A percentile compares a stretch with the other conserved stretches of the same genome.
These are phyloP conservation scores for Mesorhabditis sp. DNA, from an alignment of 2,888 invertebrate genomes.

Conservation along the genomic window DNA sequence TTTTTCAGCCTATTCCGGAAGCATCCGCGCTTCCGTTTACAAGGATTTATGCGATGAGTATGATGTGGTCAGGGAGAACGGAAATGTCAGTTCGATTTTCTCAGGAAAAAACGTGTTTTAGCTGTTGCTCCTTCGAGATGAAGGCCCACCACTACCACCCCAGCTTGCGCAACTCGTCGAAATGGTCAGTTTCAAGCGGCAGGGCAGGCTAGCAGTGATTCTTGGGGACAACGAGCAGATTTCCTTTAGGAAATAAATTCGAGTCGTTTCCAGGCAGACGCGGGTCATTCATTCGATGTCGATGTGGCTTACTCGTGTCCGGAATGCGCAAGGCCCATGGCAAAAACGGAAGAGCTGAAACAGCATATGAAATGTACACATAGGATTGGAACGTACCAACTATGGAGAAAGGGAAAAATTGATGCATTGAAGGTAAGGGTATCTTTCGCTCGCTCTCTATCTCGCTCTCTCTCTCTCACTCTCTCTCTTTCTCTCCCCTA, in stretches of 20 bases:
- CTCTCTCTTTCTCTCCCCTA: too few species aligned
- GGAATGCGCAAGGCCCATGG: not conserved
- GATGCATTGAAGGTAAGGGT: not conserved
- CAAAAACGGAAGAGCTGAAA: not conserved
- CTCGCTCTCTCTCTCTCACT: too few species aligned
- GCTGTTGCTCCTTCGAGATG: not conserved
- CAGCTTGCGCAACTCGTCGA: not conserved
- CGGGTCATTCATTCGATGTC: slow-evolving; percentile 1
- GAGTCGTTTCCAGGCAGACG: not conserved
- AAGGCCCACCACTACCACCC: not conserved
- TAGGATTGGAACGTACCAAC: not conserved
- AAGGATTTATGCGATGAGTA: not conserved
- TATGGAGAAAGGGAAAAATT: slow-evolving; percentile 1
- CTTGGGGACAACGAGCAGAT: not conserved
- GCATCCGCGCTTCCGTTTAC: not conserved
- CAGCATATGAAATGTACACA: not conserved
- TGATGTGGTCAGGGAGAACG: not conserved
- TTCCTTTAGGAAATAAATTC: not conserved
- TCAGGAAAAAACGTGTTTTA: not conserved
- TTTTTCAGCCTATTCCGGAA: not conserved
- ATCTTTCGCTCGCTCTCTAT: too few species aligned
- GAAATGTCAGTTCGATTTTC: not conserved
- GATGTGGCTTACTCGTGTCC: not conserved
- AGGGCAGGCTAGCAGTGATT: not conserved
- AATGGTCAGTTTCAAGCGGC: not conserved